A percentile compares a stretch with the other conserved stretches of the same genome.
phyloP scores from a whole-genome alignment of 2,797 vertebrate species.

The Sebastes variabilis region DNA sequence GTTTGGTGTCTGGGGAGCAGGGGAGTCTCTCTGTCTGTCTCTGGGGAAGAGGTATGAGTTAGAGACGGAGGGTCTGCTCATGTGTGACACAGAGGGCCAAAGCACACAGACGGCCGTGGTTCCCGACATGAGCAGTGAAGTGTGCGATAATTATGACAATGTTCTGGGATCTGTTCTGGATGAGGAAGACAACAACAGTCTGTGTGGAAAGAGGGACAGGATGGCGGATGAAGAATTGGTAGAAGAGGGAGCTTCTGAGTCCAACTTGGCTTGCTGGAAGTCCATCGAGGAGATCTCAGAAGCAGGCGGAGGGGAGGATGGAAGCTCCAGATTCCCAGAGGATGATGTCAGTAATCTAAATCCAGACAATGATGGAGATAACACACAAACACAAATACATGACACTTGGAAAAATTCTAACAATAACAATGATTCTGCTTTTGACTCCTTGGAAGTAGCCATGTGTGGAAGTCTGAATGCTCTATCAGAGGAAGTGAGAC shows the following conservation, averaged over 20 bases:
- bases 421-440: slow-evolving; percentile 54
- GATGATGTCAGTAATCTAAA: slow-evolving; percentile 83
- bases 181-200: slow-evolving; percentile 79
- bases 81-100: slow-evolving; percentile 76
- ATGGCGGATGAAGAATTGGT: slow-evolving; percentile 63
- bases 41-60: slow-evolving; percentile 76
- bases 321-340: slow-evolving; percentile 71
- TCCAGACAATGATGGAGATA: slow-evolving; percentile 60
- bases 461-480: slow-evolving; percentile 80
- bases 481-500: slow-evolving; percentile 78
- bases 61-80: slow-evolving; percentile 79
- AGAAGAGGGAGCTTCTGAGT: slow-evolving; percentile 66
- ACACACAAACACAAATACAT: slow-evolving; percentile 55
- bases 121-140: slow-evolving; percentile 63
- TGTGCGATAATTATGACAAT: slow-evolving; percentile 58
- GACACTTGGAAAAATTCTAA: slow-evolving; percentile 70
- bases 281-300: slow-evolving; percentile 85
- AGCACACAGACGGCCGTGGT: slow-evolving; percentile 58
- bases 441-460: slow-evolving; percentile 60
- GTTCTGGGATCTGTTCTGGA: slow-evolving; percentile 66
- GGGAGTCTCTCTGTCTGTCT: slow-evolving; percentile 74
- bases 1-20: slow-evolving; percentile 76
- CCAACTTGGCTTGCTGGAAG: slow-evolving; percentile 79
- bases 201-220: slow-evolving; percentile 63
- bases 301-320: slow-evolving; percentile 81